A percentile compares a stretch with the other conserved stretches of the same genome.
Conservation (phyloP, 2,888 invertebrate species). For the Vandiemenella viatica region DNA sequence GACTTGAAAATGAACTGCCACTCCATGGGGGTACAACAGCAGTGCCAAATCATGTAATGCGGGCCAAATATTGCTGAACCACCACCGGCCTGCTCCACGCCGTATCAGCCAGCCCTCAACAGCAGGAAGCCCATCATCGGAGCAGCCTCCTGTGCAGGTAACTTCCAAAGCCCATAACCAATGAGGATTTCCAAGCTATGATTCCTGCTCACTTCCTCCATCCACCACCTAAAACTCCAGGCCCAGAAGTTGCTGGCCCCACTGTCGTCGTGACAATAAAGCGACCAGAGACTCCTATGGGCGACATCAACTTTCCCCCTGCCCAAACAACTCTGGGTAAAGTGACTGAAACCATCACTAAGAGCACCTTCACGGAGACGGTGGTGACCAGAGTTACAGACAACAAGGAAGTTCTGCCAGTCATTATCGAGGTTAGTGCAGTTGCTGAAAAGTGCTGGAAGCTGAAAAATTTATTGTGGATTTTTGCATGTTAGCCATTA, state of each 20-base stretch:
- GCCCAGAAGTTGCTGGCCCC: constrained; percentile 32
- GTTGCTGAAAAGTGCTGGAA: no score
- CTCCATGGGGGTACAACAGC: no score
- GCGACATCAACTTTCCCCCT: constrained; percentile 62
- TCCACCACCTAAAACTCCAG: constrained; percentile 21
- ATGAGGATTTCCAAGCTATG: constrained; percentile 90
- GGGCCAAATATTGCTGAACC: no score
- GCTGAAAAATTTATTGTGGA: no score
- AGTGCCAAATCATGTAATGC: constrained; percentile 6
- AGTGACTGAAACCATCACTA: constrained; percentile 89
- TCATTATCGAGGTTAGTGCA: constrained; percentile 72
- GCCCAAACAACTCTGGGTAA: constrained; percentile 69
- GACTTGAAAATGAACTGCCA: no score
- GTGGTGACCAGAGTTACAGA: constrained; percentile 88
- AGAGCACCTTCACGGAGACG: constrained; percentile 89
- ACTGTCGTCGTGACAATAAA: constrained; percentile 73
- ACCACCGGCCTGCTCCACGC: constrained; percentile 16
- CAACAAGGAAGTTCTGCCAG: constrained; percentile 71
- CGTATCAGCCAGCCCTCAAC: constrained; percentile 15
- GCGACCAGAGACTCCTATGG: constrained; percentile 44
- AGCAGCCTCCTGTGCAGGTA: constrained; percentile 11
- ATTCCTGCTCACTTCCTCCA: constrained; percentile 79
- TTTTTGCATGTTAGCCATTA: no score
- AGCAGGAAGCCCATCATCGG: constrained; percentile 8
- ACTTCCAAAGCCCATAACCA: constrained; percentile 70